Base-by-base conservation (phyloP, 2,888 invertebrate genomes). In the Machimus rusticus region DNA sequence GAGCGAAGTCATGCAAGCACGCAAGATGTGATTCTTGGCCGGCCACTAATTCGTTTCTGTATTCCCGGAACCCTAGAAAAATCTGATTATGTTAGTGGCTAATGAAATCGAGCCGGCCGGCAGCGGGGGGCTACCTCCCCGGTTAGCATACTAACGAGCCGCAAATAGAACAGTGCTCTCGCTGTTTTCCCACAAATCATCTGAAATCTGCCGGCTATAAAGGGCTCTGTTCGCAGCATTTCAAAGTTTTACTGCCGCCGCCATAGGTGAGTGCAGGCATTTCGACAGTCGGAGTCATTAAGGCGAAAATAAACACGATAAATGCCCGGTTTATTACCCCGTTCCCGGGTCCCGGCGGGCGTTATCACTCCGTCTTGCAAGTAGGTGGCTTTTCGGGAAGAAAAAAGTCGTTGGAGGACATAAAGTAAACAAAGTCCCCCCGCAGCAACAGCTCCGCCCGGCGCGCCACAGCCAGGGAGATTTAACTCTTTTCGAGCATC, bases 1-100 rank as follows among this genome's bases (percentile, higher is more conserved):
- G 57, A 37, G 55, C n/a, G 37, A 37, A 82, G 82, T 82, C 82
- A 82, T 82, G 82, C 82, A 82, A 82, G 34, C 82, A 82, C 82
- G 82, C 82, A 57, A 82, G 82, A 82, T 51, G 81, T 81, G 34
- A 66, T 66, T 66, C 82, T 34, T 82, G 19, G 34, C 12, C 66
- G 23, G 23, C 82, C 66, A 82, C 82, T 57, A 82, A 82, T 57
- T 57, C 82, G 82, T 57, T 82, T 57, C 14, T 34, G 57, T 66
- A 19, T 82, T 82, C 82, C 82, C 66, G 66, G 66, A 66, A 66
- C 28, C 66, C 66, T 66, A 66, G 66, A 66, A 66, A 66, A 23
- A 66, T 66, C 66, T 23, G 66, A 66, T 66, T 66, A 66, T 14
- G 66, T 66, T 66, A 28, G 66, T 28, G 66, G 66, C 12, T 66